phyloP scores from a whole-genome alignment of 2,113 vertebrate genomes.

The Corythornis cristatus region DNA sequence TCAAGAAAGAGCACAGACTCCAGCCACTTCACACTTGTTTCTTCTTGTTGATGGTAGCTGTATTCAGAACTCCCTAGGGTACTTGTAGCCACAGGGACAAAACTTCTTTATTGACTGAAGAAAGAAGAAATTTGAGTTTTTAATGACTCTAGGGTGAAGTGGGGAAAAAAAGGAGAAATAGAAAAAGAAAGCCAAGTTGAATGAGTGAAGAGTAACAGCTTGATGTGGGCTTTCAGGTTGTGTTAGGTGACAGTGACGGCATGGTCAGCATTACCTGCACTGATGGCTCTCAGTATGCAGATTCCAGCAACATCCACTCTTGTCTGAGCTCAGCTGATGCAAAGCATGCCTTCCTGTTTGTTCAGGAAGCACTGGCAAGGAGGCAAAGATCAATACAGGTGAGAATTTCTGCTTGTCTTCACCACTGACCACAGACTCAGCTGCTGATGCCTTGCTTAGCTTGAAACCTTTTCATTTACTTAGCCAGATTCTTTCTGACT shows the following conservation, averaged over 20 bases:
- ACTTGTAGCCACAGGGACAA: background rate
- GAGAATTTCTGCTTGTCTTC: constrained; percentile 17
- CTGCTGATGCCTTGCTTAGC: background rate
- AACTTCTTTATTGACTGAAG: background rate
- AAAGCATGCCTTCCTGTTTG: constrained; percentile 54
- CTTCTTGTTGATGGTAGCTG: background rate
- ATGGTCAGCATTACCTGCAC: background rate
- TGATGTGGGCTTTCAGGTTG: constrained; percentile 67
- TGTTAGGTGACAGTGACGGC: constrained; percentile 59
- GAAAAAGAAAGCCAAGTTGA: background rate
- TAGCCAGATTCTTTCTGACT: background rate
- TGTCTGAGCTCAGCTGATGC: constrained; percentile 17
- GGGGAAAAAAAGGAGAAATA: background rate
- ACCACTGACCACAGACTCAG: background rate
- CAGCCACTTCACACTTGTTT: background rate
- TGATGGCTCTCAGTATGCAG: background rate
- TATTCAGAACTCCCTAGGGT: background rate
- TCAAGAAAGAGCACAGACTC: background rate
- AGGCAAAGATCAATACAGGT: constrained; percentile 68
- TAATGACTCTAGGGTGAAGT: background rate
- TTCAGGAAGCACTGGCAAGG: constrained; percentile 66
- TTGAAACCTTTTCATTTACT: background rate
- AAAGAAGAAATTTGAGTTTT: background rate
- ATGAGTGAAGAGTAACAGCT: background rate
- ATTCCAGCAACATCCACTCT: background rate